Conservation (phyloP, 2,888 invertebrate species). For the Drosophila greeni region DNA sequence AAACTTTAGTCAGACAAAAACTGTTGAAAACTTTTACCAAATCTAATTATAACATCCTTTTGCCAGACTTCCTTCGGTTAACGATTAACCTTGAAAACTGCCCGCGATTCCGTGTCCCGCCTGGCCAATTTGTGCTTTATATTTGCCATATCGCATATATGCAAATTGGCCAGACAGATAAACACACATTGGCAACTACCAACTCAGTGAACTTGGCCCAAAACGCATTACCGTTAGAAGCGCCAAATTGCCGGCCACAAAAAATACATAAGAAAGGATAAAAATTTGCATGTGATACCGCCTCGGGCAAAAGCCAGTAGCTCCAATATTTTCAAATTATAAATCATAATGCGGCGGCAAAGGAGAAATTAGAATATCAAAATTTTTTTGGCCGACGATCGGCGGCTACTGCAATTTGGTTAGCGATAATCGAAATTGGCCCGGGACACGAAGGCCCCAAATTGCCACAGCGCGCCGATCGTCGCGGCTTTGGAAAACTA, state of each 20-base stretch:
- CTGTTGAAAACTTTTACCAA: neutral
- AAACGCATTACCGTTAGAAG: constrained; percentile 57
- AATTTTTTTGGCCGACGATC: constrained; percentile 31
- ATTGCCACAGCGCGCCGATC: constrained; percentile 49
- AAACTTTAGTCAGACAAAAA: no score
- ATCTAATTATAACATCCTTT: neutral
- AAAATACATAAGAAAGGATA: constrained; percentile 24
- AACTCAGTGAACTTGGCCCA: constrained; percentile 42
- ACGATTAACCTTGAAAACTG: constrained; percentile 54
- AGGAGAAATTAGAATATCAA: constrained; percentile 60
- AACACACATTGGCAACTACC: constrained; percentile 55
- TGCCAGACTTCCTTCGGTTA: neutral
- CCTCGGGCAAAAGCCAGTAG: constrained; percentile 62
- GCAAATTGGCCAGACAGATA: constrained; percentile 70
- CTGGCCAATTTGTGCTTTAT: constrained; percentile 19
- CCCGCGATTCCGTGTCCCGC: constrained; percentile 5
- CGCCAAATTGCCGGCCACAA: constrained; percentile 41
- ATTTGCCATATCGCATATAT: constrained; percentile 60
- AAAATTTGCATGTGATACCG: constrained; percentile 54
- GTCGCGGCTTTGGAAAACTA: constrained; percentile 53
- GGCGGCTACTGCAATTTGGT: constrained; percentile 66
- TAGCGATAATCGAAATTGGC: constrained; percentile 49
- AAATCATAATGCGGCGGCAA: constrained; percentile 62
- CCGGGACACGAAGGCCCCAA: constrained; percentile 53
- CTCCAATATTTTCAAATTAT: constrained; percentile 68